phyloP scores from a whole-genome alignment of 2,888 invertebrate genomes.

The Cephonodes hylas region DNA sequence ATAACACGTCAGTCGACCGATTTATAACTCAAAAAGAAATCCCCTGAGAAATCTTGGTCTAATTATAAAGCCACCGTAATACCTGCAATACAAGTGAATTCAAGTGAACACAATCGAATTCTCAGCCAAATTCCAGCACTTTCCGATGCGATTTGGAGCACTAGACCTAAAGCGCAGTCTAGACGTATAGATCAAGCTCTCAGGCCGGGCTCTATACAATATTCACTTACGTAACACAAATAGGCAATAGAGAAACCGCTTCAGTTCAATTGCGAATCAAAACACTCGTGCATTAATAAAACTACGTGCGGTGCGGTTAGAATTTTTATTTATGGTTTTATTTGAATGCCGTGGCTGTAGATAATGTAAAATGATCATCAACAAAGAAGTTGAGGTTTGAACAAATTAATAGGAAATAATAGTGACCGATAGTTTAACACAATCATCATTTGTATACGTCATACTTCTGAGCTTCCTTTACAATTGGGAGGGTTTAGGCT shows the following conservation, averaged over 20 bases:
- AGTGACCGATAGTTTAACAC: too few species aligned
- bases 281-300: slow-evolving; percentile 5
- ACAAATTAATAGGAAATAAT: too few species aligned
- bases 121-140: not conserved
- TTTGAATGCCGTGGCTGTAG: too few species aligned
- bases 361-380: too few species aligned
- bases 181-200: slow-evolving; percentile 25
- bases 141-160: not conserved
- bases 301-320: not conserved
- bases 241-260: slow-evolving; percentile 4
- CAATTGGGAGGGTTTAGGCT: too few species aligned
- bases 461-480: too few species aligned
- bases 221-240: slow-evolving; percentile 25
- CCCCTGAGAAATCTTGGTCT: too few species aligned
- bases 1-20: too few species aligned
- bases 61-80: not conserved
- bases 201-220: slow-evolving; percentile 22
- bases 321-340: not conserved
- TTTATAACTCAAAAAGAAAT: too few species aligned
- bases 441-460: too few species aligned
- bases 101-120: not conserved
- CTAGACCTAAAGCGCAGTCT: slow-evolving; percentile 16
- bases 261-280: slow-evolving; percentile 20
- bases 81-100: not conserved
- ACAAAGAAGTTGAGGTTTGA: too few species aligned